These are phyloP conservation scores for Drosophila pseudotakahashii DNA, from an alignment of 2,888 invertebrate genomes.

Conservation along the genomic window DNA sequence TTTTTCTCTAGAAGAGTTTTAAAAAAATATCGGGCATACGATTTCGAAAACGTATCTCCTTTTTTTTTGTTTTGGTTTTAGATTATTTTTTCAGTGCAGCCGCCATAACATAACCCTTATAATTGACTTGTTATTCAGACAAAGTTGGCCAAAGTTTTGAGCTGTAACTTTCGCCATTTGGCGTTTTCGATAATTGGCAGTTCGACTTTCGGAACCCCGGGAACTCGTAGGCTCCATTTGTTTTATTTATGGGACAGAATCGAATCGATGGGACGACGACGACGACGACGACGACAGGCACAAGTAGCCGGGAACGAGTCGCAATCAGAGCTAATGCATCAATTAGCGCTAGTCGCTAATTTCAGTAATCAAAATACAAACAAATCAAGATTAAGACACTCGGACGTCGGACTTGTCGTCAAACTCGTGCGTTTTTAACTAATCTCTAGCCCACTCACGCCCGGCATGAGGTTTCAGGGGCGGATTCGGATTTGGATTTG, in stretches of 20 bases:
- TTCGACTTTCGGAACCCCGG: slow-evolving; percentile 6
- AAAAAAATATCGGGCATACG: too few relatives aligned
- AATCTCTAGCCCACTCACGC: slow-evolving; percentile 43
- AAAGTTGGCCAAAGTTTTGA: slow-evolving; percentile 23
- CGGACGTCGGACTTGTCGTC: slow-evolving; percentile 29
- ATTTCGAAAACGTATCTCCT: too few relatives aligned
- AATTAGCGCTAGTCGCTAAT: slow-evolving; percentile 47
- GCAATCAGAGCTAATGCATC: slow-evolving; percentile 51
- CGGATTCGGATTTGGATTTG: slow-evolving; percentile 33
- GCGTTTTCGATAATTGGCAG: slow-evolving; percentile 25
- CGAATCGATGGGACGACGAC: too few relatives aligned
- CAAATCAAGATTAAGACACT: slow-evolving; percentile 39
- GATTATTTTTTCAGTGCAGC: slow-evolving; percentile 1
- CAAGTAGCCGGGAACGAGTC: slow-evolving; percentile 20
- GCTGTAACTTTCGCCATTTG: slow-evolving; percentile 31
- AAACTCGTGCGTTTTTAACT: slow-evolving; percentile 27
- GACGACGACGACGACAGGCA: slow-evolving; percentile 5
- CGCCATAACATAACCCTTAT: background rate
- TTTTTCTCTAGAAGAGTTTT: too few relatives aligned
- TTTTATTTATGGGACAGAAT: slow-evolving; percentile 9
- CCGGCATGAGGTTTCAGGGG: slow-evolving; percentile 31
- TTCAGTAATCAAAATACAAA: slow-evolving; percentile 43
- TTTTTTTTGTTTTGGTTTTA: too few relatives aligned
- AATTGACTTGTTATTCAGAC: slow-evolving; percentile 63
- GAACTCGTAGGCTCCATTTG: slow-evolving; percentile 17